Percentiles rank a stretch among this genome's conserved stretches.
Conservation (phyloP, 2,797 vertebrate species). For the Simalia tracyae region DNA sequence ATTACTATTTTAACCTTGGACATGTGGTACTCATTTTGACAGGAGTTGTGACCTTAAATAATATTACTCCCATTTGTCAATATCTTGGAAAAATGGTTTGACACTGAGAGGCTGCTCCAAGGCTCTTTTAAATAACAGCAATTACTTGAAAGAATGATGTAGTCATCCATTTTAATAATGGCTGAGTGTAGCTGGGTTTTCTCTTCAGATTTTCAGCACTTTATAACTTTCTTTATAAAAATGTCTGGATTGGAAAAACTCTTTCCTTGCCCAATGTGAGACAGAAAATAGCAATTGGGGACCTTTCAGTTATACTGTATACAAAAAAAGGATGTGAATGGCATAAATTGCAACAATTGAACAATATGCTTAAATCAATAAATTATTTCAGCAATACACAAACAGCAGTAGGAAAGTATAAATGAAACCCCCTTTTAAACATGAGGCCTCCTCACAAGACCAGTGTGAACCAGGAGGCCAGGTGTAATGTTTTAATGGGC, state of each 20-base stretch:
- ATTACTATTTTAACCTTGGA: conserved; percentile 39
- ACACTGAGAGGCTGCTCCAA: conserved; percentile 61
- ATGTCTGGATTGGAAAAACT: conserved; percentile 61
- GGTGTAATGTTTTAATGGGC: neutral
- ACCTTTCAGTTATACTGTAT: conserved; percentile 58
- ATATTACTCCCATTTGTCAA: conserved; percentile 68
- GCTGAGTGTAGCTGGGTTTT: conserved; percentile 59
- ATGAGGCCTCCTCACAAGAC: neutral
- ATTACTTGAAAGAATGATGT: conserved; percentile 58
- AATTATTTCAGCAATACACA: conserved; percentile 44
- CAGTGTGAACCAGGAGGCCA: neutral
- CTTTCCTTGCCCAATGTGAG: conserved; percentile 50
- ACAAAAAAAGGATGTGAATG: conserved; percentile 47
- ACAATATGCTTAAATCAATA: conserved; percentile 50
- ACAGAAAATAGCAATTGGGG: conserved; percentile 61
- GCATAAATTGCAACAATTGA: conserved; percentile 58
- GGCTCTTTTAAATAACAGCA: conserved; percentile 60
- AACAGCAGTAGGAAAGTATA: neutral
- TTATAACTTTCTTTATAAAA: conserved; percentile 61
- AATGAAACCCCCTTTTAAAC: neutral
- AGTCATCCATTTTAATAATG: conserved; percentile 63
- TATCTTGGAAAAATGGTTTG: conserved; percentile 62
- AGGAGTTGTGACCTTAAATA: conserved; percentile 62
- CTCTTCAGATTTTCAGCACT: conserved; percentile 68
- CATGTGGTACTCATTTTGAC: conserved; percentile 66